Percentiles rank a stretch among this genome's conserved stretches.
Conservation (phyloP, 2,888 invertebrate genomes). For the Tenthredo amoena region DNA sequence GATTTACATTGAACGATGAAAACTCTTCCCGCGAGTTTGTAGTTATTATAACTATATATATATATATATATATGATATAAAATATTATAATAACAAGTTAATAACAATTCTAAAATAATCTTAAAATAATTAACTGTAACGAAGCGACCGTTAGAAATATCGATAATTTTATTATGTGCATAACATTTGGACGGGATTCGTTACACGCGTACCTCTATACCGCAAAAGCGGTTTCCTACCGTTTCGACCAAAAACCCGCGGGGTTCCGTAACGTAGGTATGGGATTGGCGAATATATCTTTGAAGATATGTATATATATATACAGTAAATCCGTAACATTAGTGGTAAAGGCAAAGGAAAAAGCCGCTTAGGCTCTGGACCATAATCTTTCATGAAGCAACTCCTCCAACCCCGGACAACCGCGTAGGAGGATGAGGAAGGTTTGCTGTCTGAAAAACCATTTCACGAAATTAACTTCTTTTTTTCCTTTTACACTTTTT, state of each 20-base stretch:
- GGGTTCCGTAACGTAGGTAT: not conserved
- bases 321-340: conserved; percentile 5
- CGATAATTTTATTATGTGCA: not conserved
- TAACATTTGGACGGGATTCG: not conserved
- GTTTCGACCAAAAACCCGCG: not conserved
- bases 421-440: not conserved
- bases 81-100: too few relatives aligned
- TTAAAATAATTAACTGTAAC: too few relatives aligned
- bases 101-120: too few relatives aligned
- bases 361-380: conserved; percentile 16
- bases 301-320: not conserved
- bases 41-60: not conserved
- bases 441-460: conserved; percentile 17
- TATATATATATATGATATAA: too few relatives aligned
- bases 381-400: conserved; percentile 12
- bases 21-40: not conserved
- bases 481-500: not conserved
- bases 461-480: conserved; percentile 3
- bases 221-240: not conserved
- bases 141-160: not conserved
- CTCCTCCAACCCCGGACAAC: not conserved
- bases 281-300: not conserved
- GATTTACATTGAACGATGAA: not conserved
- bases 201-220: not conserved
- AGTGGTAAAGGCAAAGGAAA: conserved; percentile 9